phyloP scores from a whole-genome alignment of 2,113 vertebrate genomes.

The Seriola aureovittata region DNA sequence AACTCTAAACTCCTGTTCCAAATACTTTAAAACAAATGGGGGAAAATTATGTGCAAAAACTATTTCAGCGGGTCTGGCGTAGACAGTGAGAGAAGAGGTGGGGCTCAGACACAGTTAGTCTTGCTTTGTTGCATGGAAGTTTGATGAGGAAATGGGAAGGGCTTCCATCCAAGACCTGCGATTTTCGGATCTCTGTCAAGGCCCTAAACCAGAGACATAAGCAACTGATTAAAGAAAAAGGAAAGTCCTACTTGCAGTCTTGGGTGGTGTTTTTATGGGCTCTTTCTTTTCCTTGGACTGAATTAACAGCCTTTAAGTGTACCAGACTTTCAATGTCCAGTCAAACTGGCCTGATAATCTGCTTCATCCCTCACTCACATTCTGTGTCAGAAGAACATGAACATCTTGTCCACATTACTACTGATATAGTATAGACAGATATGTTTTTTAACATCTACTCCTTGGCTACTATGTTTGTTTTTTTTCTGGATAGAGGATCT shows the following conservation, averaged over 20 bases:
- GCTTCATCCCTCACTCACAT: constrained; percentile 1
- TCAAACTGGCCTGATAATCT: constrained; percentile 45
- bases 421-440: background rate
- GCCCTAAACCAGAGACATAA: constrained; percentile 41
- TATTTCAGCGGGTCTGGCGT: constrained; percentile 40
- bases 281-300: constrained; percentile 54
- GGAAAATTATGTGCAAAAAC: constrained; percentile 31
- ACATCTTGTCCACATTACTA: background rate
- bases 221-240: constrained; percentile 41
- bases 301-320: constrained; percentile 56
- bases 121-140: constrained; percentile 34
- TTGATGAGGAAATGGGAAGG: constrained; percentile 61
- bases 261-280: constrained; percentile 36
- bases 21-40: constrained; percentile 23
- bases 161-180: constrained; percentile 56
- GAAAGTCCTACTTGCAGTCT: constrained; percentile 23
- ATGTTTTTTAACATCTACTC: background rate
- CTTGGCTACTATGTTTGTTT: background rate
- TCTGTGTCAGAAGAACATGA: background rate
- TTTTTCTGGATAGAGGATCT: constrained; percentile 16
- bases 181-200: constrained; percentile 50
- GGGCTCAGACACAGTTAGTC: constrained; percentile 21
- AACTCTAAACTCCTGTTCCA: constrained; percentile 30
- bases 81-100: constrained; percentile 37
- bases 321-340: constrained; percentile 25